phyloP scores from a whole-genome alignment of 2,113 vertebrate genomes.

The Oriolus oriolus region DNA sequence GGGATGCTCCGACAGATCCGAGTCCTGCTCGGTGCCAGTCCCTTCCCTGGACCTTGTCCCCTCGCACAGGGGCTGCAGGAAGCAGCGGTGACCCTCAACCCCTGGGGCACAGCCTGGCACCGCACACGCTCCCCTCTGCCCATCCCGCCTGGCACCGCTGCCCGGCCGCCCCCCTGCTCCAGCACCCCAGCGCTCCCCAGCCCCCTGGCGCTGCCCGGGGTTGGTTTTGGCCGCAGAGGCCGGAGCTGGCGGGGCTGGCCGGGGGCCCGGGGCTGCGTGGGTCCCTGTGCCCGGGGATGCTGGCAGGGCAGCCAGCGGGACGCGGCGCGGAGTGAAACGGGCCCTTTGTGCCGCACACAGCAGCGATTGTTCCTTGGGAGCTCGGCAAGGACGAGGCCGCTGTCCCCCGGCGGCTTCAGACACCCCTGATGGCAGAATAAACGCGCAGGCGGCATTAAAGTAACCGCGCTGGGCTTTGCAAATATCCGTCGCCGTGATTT shows the following conservation, averaged over 20 bases:
- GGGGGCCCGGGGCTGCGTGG: not conserved
- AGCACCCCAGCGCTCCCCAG: rapidly evolving
- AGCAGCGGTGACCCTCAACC: rapidly evolving
- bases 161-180: not conserved
- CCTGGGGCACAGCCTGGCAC: not conserved
- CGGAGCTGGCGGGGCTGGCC: rapidly evolving
- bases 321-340: not conserved
- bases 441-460: not conserved
- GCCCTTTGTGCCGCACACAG: constrained; percentile 14
- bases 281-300: not conserved
- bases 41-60: rapidly evolving
- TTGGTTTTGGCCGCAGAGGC: not conserved
- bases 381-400: not conserved
- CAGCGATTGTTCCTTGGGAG: not conserved
- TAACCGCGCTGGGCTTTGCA: not conserved
- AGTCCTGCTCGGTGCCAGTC: rapidly evolving
- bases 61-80: not conserved
- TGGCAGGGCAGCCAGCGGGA: not conserved
- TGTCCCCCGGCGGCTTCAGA: not conserved
- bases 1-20: not conserved
- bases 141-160: not conserved
- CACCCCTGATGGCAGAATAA: not conserved
- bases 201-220: rapidly evolving
- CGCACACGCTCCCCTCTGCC: rapidly evolving
- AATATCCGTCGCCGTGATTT: rapidly evolving